These are phyloP conservation scores for Tetramorium bicarinatum DNA, from an alignment of 2,888 invertebrate species.

Conservation along the genomic window DNA sequence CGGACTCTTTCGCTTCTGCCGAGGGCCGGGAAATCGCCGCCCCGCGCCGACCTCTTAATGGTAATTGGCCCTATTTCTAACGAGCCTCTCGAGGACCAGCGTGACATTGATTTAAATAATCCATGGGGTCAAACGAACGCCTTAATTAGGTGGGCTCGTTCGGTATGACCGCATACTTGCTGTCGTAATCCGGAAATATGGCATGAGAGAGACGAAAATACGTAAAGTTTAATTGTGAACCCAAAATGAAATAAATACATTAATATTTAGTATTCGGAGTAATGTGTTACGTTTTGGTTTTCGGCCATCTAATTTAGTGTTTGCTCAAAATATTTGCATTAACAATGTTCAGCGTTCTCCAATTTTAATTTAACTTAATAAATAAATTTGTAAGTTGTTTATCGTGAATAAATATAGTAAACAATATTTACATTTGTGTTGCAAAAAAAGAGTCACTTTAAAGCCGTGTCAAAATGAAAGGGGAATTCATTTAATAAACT, in stretches of 20 bases:
- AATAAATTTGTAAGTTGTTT: background rate
- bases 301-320: background rate
- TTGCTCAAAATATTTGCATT: background rate
- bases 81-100: constrained; percentile 73
- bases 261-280: background rate
- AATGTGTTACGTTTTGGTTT: background rate
- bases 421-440: constrained; percentile 6
- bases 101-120: constrained; percentile 80
- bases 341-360: background rate
- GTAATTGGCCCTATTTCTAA: constrained; percentile 78
- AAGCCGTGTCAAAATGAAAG: constrained; percentile 44
- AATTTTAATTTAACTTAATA: background rate
- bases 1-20: constrained; percentile 71
- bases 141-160: constrained; percentile 70
- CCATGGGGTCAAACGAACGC: constrained; percentile 70
- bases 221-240: constrained; percentile 6
- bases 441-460: constrained; percentile 40
- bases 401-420: constrained; percentile 50
- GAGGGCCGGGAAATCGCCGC: constrained; percentile 54
- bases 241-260: constrained; percentile 38
- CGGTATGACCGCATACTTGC: constrained; percentile 29
- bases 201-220: constrained; percentile 20
- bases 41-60: constrained; percentile 73
- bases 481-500: constrained; percentile 67
- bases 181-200: constrained; percentile 52